A percentile compares a stretch with the other conserved stretches of the same genome.
phyloP scores from a whole-genome alignment of 2,113 vertebrate species.

The Grallaria varia region DNA sequence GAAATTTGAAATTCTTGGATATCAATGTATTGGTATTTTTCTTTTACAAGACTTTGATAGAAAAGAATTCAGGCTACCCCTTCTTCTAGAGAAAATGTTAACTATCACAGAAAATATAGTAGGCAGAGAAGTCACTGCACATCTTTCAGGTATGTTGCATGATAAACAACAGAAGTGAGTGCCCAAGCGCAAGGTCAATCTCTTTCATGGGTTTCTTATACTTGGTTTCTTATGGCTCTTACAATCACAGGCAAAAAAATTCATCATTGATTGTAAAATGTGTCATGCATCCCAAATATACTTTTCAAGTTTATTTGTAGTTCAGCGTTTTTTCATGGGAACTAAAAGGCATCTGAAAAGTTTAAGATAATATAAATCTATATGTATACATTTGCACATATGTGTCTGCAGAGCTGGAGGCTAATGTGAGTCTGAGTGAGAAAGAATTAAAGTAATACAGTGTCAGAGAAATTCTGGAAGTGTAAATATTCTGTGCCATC shows the following conservation, averaged over 20 bases:
- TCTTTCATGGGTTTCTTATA: not conserved
- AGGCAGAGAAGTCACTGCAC: conserved; percentile 31
- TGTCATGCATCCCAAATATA: not conserved
- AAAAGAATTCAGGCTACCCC: not conserved
- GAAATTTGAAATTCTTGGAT: not conserved
- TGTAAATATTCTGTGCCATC: not conserved
- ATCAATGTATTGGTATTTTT: not conserved
- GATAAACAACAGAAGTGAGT: conserved; percentile 28
- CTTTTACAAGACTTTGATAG: not conserved
- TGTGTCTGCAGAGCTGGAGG: not conserved
- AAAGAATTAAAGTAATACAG: conserved; percentile 19
- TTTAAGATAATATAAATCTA: conserved; percentile 30
- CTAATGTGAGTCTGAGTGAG: not conserved
- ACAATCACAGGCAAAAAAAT: not conserved
- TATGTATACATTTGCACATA: not conserved
- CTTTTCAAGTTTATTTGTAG: conserved; percentile 43
- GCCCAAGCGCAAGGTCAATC: not conserved
- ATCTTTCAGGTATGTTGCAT: not conserved
- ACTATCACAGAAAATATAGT: conserved; percentile 40
- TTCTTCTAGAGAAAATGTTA: not conserved
- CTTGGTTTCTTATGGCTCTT: conserved; percentile 29
- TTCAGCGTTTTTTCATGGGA: not conserved
- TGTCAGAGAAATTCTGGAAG: not conserved
- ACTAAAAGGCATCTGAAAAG: conserved; percentile 4
- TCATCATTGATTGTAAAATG: conserved; percentile 6